phyloP scores from a whole-genome alignment of 1,140 invertebrate genomes.

The Cydia fagiglandana region DNA sequence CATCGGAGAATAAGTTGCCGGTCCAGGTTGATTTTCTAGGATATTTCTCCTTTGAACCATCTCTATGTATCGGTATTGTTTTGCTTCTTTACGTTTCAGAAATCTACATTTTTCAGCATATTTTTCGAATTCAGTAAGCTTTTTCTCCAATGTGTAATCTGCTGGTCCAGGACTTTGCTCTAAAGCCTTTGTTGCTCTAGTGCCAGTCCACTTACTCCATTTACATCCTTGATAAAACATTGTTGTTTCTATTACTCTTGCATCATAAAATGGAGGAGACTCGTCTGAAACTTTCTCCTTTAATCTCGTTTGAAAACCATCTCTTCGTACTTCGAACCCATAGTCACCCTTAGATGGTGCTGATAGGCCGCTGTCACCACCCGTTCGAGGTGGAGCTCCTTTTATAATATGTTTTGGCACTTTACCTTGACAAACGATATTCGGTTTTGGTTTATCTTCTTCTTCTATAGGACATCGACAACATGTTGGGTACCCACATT shows the following conservation, averaged over 20 bases:
- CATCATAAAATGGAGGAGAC: constrained; percentile 57
- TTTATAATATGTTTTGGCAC: constrained; percentile 53
- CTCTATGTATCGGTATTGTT: constrained; percentile 62
- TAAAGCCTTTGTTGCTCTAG: constrained; percentile 36
- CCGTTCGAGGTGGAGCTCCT: constrained; percentile 45
- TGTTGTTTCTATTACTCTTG: constrained; percentile 49
- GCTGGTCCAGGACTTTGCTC: constrained; percentile 55
- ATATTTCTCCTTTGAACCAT: constrained; percentile 58
- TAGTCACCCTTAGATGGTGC: constrained; percentile 45
- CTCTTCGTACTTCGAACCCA: constrained; percentile 44
- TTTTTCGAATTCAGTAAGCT: constrained; percentile 39
- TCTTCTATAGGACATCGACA: constrained; percentile 53
- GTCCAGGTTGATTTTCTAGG: constrained; percentile 53
- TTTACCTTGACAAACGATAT: constrained; percentile 51
- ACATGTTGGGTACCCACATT: constrained; percentile 49
- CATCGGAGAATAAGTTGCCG: constrained; percentile 53
- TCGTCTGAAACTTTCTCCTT: constrained; percentile 37
- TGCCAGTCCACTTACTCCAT: constrained; percentile 63
- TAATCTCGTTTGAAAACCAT: constrained; percentile 44
- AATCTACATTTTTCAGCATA: constrained; percentile 56
- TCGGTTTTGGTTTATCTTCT: constrained; percentile 40
- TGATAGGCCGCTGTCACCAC: constrained; percentile 42
- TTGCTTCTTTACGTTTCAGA: constrained; percentile 54
- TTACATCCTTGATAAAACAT: constrained; percentile 66
- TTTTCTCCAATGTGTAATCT: constrained; percentile 49